Evolutionary conservation across 2,888 invertebrate species (phyloP).

Genomic region (Phasia obesa): DNA sequence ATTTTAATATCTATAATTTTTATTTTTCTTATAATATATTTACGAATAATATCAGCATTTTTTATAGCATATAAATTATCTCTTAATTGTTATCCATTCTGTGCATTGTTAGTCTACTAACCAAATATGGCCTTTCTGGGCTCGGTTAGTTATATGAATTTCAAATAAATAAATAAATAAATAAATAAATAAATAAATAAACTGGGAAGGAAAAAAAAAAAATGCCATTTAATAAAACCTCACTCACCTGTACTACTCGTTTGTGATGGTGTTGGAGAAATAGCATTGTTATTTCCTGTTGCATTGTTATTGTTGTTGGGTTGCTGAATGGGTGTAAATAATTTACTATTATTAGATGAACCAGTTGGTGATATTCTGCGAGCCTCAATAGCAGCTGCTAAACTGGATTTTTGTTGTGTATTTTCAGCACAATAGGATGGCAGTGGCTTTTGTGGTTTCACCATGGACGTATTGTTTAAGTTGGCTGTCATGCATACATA

Average conservation of each 20-base stretch:
- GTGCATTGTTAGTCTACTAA: no score
- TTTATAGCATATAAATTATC: no score
- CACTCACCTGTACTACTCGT: constrained; percentile 84
- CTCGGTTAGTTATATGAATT: no score
- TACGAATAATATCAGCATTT: no score
- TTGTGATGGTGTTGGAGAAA: constrained; percentile 87
- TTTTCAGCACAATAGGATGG: constrained; percentile 64
- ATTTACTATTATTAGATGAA: constrained; percentile 69
- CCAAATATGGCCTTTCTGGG: no score
- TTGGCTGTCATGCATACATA: constrained; percentile 94
- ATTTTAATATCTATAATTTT: no score
- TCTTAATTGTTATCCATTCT: no score
- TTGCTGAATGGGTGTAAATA: constrained; percentile 59
- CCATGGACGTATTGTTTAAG: constrained; percentile 77
- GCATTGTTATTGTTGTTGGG: constrained; percentile 54
- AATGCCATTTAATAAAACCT: no score
- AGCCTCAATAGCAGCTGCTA: constrained; percentile 71
- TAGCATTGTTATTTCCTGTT: constrained; percentile 76
- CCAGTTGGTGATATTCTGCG: constrained; percentile 69
- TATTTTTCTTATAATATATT: no score
- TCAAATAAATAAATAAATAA: no score
- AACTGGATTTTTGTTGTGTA: constrained; percentile 70
- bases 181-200: no score
- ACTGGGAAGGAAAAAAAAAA: no score
- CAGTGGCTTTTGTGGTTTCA: constrained; percentile 63